Evolutionary conservation across 2,797 vertebrate species (phyloP).

Genomic region (Pogoniulus pusillus): DNA sequence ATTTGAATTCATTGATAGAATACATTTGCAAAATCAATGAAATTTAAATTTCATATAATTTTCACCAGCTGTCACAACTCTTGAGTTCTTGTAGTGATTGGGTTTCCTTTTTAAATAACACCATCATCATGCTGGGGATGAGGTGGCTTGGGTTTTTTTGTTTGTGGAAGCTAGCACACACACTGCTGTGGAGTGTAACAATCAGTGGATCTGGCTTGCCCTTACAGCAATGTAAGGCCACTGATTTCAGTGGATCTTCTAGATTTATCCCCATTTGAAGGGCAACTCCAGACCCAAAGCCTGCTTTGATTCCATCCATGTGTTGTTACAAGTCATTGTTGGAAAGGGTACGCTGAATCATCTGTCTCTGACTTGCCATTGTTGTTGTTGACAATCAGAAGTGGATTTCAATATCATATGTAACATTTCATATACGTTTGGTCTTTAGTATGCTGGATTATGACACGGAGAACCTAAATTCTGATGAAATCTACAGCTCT

Average conservation of each 20-base stretch:
- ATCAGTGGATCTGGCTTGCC: neutral
- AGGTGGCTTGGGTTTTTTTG: neutral
- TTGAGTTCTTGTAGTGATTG: slow-evolving; percentile 28
- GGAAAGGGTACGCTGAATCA: slow-evolving; percentile 1
- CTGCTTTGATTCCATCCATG: slow-evolving; percentile 36
- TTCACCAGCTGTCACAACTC: slow-evolving; percentile 2
- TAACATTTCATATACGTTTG: slow-evolving; percentile 65
- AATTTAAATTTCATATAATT: slow-evolving; percentile 14
- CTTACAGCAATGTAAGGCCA: neutral
- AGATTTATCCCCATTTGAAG: neutral
- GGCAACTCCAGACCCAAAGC: neutral
- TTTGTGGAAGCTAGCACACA: neutral
- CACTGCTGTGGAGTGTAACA: neutral
- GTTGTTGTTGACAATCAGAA: slow-evolving; percentile 17
- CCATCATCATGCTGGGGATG: neutral
- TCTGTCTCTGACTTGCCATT: neutral
- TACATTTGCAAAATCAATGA: slow-evolving; percentile 1
- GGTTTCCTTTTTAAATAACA: neutral
- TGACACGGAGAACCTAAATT: slow-evolving; percentile 98
- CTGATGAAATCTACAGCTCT: slow-evolving; percentile 99
- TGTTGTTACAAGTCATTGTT: slow-evolving; percentile 36
- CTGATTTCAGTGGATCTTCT: neutral
- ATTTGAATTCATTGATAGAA: slow-evolving; percentile 46
- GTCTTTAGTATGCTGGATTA: slow-evolving; percentile 93
- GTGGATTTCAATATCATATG: neutral